Conservation (phyloP, 2,113 vertebrate species). For the Grammomys dolichurus region DNA sequence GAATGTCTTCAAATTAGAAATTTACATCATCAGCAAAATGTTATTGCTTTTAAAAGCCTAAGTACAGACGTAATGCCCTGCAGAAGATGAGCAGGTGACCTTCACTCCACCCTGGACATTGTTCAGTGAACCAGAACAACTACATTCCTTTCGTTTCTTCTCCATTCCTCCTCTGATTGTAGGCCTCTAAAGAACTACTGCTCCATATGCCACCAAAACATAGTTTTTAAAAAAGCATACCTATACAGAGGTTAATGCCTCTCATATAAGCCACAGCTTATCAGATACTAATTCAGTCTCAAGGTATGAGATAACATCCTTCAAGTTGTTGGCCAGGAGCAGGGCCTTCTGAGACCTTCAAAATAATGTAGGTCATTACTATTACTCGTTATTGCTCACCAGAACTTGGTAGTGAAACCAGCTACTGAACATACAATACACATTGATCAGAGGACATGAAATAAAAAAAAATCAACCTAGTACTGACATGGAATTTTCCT, state of each 20-base stretch:
- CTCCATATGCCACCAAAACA: neutral
- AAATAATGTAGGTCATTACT: neutral
- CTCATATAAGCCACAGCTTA: neutral
- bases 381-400: no score
- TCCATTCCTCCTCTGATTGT: neutral
- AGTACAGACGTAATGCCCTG: neutral
- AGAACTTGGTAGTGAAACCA: neutral
- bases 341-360: neutral
- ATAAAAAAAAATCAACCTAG: neutral
- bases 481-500: neutral
- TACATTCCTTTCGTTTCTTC: neutral
- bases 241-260: no score
- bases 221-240: neutral
- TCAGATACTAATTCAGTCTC: neutral
- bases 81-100: neutral
- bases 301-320: neutral
- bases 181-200: neutral
- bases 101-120: neutral
- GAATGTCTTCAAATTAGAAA: constrained; percentile 68
- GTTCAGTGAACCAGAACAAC: neutral
- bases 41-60: constrained; percentile 60
- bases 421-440: neutral
- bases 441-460: no score
- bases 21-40: constrained; percentile 56
- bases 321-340: neutral